Evolutionary conservation across 1,140 invertebrate genomes (phyloP).

Genomic region (Platorchestia sp.): DNA sequence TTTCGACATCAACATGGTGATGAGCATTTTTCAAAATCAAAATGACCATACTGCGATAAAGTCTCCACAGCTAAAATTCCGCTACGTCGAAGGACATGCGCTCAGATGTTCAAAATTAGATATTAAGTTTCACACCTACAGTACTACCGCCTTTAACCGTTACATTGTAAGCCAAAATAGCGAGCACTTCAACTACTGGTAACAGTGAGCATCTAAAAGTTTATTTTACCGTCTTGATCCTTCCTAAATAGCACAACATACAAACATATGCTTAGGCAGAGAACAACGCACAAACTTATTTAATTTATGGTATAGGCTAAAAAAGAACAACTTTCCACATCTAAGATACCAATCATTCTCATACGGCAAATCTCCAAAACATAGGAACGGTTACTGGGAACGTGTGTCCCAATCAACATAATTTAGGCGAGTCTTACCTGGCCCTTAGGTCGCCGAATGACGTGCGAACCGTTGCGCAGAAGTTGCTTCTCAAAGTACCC

Average conservation of each 20-base stretch:
- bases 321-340: too few relatives aligned
- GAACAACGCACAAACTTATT: neutral
- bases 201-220: neutral
- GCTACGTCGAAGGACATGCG: too few relatives aligned
- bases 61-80: too few relatives aligned
- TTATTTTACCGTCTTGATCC: neutral
- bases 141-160: too few relatives aligned
- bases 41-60: too few relatives aligned
- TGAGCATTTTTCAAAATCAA: too few relatives aligned
- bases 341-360: neutral
- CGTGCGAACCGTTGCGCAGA: constrained; percentile 68
- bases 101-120: too few relatives aligned
- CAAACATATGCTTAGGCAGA: neutral
- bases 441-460: constrained; percentile 59
- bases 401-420: neutral
- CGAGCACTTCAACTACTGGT: too few relatives aligned
- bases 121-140: too few relatives aligned
- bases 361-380: neutral
- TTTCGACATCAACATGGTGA: too few relatives aligned
- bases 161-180: too few relatives aligned
- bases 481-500: constrained; percentile 77
- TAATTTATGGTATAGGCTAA: neutral
- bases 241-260: neutral
- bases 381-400: too few relatives aligned
- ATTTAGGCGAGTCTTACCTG: constrained; percentile 37